A percentile compares a stretch with the other conserved stretches of the same genome.
These are phyloP conservation scores for Garrulus glandarius DNA, from an alignment of 2,797 vertebrate genomes.

Conservation along the genomic window DNA sequence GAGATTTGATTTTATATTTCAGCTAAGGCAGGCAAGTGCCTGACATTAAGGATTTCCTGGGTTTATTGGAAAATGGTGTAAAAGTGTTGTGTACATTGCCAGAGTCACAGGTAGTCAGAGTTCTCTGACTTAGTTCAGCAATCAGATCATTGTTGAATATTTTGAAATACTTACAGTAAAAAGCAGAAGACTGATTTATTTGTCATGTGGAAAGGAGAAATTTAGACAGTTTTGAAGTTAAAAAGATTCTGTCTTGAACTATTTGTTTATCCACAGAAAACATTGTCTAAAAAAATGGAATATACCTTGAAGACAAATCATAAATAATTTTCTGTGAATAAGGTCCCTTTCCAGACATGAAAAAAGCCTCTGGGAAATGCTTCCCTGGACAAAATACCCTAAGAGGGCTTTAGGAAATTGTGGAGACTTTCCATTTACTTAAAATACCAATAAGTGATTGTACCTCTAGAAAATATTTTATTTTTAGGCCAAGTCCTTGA, in stretches of 20 bases:
- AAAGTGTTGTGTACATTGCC: neutral
- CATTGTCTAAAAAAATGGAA: neutral
- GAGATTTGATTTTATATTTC: neutral
- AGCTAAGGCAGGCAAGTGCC: neutral
- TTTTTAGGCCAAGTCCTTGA: neutral
- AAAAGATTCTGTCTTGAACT: neutral
- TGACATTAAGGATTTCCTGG: neutral
- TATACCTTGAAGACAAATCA: constrained; percentile 4
- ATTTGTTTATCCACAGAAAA: neutral
- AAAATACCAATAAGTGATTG: neutral
- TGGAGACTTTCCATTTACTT: neutral
- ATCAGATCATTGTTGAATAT: neutral
- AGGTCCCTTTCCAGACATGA: neutral
- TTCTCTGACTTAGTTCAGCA: neutral
- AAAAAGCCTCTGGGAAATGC: neutral
- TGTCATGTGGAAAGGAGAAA: neutral
- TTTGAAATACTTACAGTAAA: neutral
- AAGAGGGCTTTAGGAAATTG: neutral
- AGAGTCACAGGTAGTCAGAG: neutral
- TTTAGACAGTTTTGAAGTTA: neutral
- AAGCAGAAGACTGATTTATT: neutral
- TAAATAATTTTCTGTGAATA: constrained; percentile 5
- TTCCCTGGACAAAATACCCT: neutral
- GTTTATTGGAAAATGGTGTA: neutral
- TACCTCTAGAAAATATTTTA: neutral